Evolutionary conservation across 2,113 vertebrate species (phyloP).

Genomic region (Notiomystis cincta): DNA sequence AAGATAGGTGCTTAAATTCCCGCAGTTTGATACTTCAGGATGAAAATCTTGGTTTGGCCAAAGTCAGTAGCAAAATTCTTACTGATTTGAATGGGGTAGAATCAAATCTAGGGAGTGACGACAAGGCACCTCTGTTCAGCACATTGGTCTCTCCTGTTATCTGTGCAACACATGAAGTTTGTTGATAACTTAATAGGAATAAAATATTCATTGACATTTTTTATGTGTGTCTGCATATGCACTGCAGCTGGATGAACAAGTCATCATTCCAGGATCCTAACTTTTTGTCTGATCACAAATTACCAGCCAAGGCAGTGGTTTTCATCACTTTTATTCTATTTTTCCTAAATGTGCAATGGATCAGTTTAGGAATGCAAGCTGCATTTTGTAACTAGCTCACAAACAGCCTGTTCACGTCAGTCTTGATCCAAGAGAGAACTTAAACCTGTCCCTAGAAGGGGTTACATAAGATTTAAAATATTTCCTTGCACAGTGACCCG

Average conservation of each 20-base stretch:
- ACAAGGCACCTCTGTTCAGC: background rate
- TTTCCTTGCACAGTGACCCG: background rate
- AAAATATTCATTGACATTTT: conserved; percentile 33
- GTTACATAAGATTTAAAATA: background rate
- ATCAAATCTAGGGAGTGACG: background rate
- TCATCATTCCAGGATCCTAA: background rate
- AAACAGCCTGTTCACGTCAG: background rate
- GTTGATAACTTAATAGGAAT: conserved; percentile 26
- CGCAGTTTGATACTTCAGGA: background rate
- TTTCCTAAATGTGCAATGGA: background rate
- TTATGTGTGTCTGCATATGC: conserved; percentile 25
- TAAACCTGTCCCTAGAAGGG: background rate
- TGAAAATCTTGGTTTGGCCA: background rate
- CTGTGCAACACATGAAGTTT: conserved; percentile 21
- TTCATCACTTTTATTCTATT: conserved; percentile 29
- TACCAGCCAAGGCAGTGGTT: conserved; percentile 12
- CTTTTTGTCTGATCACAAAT: conserved; percentile 23
- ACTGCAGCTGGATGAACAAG: conserved; percentile 43
- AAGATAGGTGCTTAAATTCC: background rate
- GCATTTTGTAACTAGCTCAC: background rate
- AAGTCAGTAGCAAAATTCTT: conserved; percentile 17
- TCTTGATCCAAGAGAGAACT: background rate
- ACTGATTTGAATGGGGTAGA: background rate
- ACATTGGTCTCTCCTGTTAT: background rate
- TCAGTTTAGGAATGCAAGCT: background rate